Conservation (phyloP, 2,113 vertebrate genomes). For the Takifugu flavidus region DNA sequence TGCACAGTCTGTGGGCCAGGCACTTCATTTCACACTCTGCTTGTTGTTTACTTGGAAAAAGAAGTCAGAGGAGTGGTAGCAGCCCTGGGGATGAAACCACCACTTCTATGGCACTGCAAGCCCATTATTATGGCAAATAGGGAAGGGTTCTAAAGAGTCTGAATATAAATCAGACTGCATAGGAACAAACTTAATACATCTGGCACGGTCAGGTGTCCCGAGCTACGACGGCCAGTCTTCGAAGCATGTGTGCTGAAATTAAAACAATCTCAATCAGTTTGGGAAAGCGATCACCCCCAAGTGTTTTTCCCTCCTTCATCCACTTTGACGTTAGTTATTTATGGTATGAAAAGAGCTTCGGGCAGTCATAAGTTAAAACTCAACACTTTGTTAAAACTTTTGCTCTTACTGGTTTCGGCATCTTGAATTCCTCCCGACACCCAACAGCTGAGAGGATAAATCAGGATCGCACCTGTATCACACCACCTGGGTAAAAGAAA, state of each 20-base stretch:
- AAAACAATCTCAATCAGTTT: conserved; percentile 2
- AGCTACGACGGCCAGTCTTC: background rate
- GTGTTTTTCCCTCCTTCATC: background rate
- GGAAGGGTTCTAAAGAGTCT: background rate
- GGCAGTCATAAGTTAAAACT: background rate
- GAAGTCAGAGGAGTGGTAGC: conserved; percentile 37
- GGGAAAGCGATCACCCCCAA: background rate
- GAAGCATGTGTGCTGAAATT: background rate
- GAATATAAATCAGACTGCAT: background rate
- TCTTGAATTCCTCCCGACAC: conserved; percentile 58
- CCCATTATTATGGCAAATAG: background rate
- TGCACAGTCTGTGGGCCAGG: conserved; percentile 26
- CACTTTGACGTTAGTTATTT: background rate
- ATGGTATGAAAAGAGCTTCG: background rate
- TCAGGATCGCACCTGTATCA: conserved; percentile 29
- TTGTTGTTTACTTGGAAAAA: conserved; percentile 54
- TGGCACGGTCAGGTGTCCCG: conserved; percentile 4
- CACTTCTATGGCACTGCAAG: conserved; percentile 12
- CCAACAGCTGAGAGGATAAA: conserved; percentile 49
- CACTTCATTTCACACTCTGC: conserved; percentile 47
- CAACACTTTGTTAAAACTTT: background rate
- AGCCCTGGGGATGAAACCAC: conserved; percentile 15
- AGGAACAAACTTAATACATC: conserved; percentile 13
- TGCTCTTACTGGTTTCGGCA: conserved; percentile 77
- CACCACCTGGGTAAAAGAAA: conserved; percentile 42